phyloP scores from a whole-genome alignment of 2,888 invertebrate species.

The Ypsolopha scabrella region DNA sequence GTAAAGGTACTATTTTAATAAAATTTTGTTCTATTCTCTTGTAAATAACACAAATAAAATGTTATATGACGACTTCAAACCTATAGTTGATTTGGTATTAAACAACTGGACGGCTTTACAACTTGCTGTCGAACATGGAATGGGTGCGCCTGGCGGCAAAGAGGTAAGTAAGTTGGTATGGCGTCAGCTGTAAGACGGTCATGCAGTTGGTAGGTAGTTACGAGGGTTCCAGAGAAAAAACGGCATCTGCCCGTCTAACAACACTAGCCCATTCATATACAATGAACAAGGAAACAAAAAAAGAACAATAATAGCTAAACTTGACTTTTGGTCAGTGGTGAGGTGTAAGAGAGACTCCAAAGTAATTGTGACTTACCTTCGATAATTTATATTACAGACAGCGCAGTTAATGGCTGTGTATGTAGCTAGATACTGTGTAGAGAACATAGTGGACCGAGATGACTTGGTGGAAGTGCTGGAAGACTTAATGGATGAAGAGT shows the following conservation, averaged over 20 bases:
- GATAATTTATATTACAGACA: conserved; percentile 47
- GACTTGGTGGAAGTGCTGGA: conserved; percentile 75
- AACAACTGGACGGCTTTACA: conserved; percentile 80
- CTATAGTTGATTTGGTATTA: conserved; percentile 75
- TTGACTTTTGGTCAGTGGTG: no score
- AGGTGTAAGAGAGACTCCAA: no score
- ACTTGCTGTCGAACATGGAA: conserved; percentile 79
- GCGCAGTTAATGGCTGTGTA: conserved; percentile 75
- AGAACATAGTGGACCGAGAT: conserved; percentile 68
- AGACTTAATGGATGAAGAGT: conserved; percentile 80
- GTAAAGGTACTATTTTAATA: conserved; percentile 3
- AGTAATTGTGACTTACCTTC: background rate
- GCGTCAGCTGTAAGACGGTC: no score
- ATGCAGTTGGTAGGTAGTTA: no score
- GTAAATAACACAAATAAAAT: conserved; percentile 18
- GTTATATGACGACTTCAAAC: conserved; percentile 67
- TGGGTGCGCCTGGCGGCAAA: conserved; percentile 77
- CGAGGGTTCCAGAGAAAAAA: no score
- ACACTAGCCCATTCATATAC: no score
- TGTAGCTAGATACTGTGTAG: conserved; percentile 73
- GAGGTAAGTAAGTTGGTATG: conserved; percentile 62
- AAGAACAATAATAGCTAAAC: no score
- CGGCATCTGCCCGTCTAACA: no score
- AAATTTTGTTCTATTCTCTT: no score
- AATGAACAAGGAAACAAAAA: no score